phyloP scores from a whole-genome alignment of 2,797 vertebrate genomes.

The Sparus aurata region DNA sequence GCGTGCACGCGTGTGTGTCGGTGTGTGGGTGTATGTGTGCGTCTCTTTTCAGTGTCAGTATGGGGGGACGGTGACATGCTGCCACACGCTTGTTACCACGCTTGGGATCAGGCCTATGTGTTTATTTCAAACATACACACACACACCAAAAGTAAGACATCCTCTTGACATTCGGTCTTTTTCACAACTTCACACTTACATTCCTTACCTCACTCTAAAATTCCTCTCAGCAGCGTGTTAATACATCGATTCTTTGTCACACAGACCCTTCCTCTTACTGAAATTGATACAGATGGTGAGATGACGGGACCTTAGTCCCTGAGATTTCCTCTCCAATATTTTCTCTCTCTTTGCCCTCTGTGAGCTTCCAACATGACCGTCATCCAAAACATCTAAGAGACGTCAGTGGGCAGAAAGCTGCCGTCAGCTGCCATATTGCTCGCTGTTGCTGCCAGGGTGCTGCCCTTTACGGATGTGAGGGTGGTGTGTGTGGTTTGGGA shows the following conservation, averaged over 20 bases:
- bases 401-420: slow-evolving; percentile 71
- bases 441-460: slow-evolving; percentile 68
- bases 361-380: slow-evolving; percentile 67
- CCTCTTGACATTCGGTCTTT: slow-evolving; percentile 42
- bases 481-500: slow-evolving; percentile 57
- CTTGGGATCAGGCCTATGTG: slow-evolving; percentile 63
- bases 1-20: no score
- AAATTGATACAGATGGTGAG: slow-evolving; percentile 63
- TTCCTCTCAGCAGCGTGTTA: slow-evolving; percentile 28
- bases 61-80: slow-evolving; percentile 73
- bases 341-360: slow-evolving; percentile 44
- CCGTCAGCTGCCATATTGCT: slow-evolving; percentile 74
- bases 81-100: slow-evolving; percentile 76
- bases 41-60: not conserved
- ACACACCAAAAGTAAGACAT: slow-evolving; percentile 41
- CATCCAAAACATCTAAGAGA: slow-evolving; percentile 73
- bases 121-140: slow-evolving; percentile 52
- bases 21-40: slow-evolving; percentile 18
- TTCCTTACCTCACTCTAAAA: slow-evolving; percentile 34
- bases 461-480: slow-evolving; percentile 78
- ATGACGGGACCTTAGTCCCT: slow-evolving; percentile 58
- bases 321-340: slow-evolving; percentile 51
- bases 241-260: slow-evolving; percentile 43
- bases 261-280: slow-evolving; percentile 46
- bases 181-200: slow-evolving; percentile 41